These are phyloP conservation scores for Conopomorpha cramerella DNA, from an alignment of 1,140 invertebrate genomes.

Conservation along the genomic window DNA sequence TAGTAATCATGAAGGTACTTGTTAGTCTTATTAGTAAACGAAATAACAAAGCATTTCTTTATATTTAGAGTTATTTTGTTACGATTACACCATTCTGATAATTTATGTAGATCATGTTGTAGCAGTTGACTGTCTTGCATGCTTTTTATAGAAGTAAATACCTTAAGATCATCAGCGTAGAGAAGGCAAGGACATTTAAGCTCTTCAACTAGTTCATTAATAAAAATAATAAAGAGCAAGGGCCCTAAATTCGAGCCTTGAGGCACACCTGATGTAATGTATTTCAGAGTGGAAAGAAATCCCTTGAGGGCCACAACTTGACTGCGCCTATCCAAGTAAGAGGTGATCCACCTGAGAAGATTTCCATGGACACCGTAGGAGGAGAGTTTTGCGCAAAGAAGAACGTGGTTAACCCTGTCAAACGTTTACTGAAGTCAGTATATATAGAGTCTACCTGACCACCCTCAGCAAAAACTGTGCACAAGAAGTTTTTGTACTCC, in stretches of 20 bases:
- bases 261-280: conserved; percentile 1
- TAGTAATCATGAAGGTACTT: not conserved
- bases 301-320: conserved; percentile 1
- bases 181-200: not conserved
- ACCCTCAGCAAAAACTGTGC: not conserved
- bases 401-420: too few relatives aligned
- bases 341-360: not conserved
- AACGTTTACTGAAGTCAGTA: too few relatives aligned
- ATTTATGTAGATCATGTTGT: not conserved
- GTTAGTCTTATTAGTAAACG: conserved; percentile 1
- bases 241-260: conserved; percentile 4
- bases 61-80: conserved; percentile 2
- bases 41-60: conserved; percentile 3
- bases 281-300: too few relatives aligned
- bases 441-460: conserved; percentile 2
- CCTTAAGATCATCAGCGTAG: conserved; percentile 4
- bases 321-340: not conserved
- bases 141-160: not conserved
- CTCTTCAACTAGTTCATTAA: not conserved
- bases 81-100: not conserved
- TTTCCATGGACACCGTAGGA: conserved; percentile 1
- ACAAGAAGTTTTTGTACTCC: not conserved
- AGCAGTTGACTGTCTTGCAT: not conserved
- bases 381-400: not conserved
- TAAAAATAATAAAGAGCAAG: conserved; percentile 3